Evolutionary conservation across 2,797 vertebrate genomes (phyloP), one percentile per base, ranked within the genome.

Genomic region (Pipistrellus pygmaeus): DNA sequence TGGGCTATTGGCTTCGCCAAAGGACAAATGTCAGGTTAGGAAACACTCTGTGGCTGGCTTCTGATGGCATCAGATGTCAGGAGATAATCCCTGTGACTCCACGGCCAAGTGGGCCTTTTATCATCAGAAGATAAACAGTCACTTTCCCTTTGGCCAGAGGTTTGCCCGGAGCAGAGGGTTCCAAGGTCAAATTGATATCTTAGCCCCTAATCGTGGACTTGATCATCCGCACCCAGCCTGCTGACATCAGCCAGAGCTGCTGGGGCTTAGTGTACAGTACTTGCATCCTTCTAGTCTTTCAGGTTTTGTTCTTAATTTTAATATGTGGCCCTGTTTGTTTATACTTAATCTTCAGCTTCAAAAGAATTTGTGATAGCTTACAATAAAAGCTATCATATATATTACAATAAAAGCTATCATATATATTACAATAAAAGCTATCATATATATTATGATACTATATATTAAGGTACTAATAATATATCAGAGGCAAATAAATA

Each of bases 31-130:
- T 46, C 48, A 32, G 8, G 2, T 73, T 68, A 62, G 51, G 41
- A 89, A 87, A 77, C 30, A 62, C 8, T 75, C 57, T 6, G 27
- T 18, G 35, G 1, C 60, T 18, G 48, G 32, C 44, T 35, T 85
- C 85, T 51, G 46, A 17, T 76, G 55, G 95, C 73, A 60, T 89
- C 71, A 84, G 44, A 60, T 38, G 32, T 76, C 68, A 83, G 25
- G 15, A 89, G 71, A 62, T 38, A 66, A 35, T 32, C 32, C 21
- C 35, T 69, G 44, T 30, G 80, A n/a, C 27, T 62, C 10, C 17
- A 4, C 5, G 23, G 91, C 57, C 78, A 48, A 51, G 82, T 23
- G 66, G 21, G 25, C n/a, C 51, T 73, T 25, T 30, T n/a, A 75
- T 14, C 57, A 20, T 46, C 25, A 23, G 46, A 35, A 87, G 46